Evolutionary conservation across 2,113 vertebrate genomes (phyloP).

Genomic region (Salvelinus namaycush): DNA sequence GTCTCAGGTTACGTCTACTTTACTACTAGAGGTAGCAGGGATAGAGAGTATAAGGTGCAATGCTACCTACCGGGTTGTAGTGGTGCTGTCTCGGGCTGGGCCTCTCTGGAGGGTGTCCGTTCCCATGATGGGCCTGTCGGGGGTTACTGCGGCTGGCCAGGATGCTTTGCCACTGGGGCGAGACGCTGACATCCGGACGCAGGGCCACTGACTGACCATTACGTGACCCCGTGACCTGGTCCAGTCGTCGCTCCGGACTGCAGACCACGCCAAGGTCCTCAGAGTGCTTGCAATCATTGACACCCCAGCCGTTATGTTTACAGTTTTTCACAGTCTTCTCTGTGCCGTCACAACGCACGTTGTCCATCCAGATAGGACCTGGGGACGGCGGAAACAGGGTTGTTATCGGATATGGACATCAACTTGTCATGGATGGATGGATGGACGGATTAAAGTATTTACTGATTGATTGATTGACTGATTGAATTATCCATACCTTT

Average conservation of each 20-base stretch:
- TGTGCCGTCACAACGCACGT: constrained; percentile 84
- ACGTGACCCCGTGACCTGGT: constrained; percentile 36
- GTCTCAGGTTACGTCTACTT: too few species aligned
- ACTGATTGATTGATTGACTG: too few species aligned
- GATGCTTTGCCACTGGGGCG: constrained; percentile 63
- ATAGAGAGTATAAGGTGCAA: not conserved
- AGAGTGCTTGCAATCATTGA: constrained; percentile 89
- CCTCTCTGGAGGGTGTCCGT: constrained; percentile 67
- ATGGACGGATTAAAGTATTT: too few species aligned
- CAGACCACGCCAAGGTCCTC: constrained; percentile 94
- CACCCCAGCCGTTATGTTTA: constrained; percentile 89
- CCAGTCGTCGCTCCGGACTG: constrained; percentile 60
- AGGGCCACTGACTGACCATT: constrained; percentile 48
- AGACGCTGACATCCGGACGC: constrained; percentile 44
- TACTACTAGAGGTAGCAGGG: not conserved
- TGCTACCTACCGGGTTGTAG: constrained; percentile 58
- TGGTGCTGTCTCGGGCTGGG: constrained; percentile 51
- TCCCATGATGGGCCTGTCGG: constrained; percentile 60
- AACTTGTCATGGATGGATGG: too few species aligned
- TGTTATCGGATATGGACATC: too few species aligned
- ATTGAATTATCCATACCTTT: too few species aligned
- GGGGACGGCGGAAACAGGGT: constrained; percentile 11
- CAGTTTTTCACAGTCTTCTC: constrained; percentile 88
- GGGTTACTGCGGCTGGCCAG: constrained; percentile 50
- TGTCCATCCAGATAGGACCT: constrained; percentile 98